Evolutionary conservation across 2,888 invertebrate species (phyloP).

Genomic region (Neoscelio sp.): DNA sequence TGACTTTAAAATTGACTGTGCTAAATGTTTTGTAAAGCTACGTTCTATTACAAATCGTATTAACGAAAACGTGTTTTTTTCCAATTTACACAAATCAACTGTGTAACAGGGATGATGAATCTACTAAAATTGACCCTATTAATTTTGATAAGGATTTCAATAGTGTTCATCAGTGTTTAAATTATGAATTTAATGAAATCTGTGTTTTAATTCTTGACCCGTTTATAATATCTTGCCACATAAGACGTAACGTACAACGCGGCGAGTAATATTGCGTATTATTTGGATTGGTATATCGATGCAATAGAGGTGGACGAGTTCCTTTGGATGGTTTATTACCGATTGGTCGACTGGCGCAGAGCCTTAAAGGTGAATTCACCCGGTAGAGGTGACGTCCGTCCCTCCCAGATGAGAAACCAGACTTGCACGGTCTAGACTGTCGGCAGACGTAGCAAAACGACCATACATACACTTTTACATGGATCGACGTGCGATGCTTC

Average conservation of each 20-base stretch:
- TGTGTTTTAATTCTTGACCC: no score
- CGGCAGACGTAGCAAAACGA: constrained; percentile 80
- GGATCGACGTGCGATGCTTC: constrained; percentile 43
- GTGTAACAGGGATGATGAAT: no score
- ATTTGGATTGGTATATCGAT: constrained; percentile 35
- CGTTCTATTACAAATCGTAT: no score
- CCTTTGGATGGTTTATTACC: constrained; percentile 70
- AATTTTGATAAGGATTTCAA: no score
- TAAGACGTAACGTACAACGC: neutral
- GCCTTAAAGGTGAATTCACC: constrained; percentile 75
- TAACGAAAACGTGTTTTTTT: no score
- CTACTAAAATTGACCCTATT: no score
- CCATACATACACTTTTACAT: constrained; percentile 71
- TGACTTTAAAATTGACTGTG: no score
- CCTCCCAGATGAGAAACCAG: constrained; percentile 70
- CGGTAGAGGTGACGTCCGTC: constrained; percentile 74
- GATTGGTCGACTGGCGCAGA: constrained; percentile 50
- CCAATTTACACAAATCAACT: no score
- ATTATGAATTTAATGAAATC: no score
- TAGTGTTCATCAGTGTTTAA: no score
- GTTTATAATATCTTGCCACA: no score
- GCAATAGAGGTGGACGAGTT: constrained; percentile 50
- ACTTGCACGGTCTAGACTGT: constrained; percentile 78
- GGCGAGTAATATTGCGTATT: neutral
- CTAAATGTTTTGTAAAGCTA: no score